phyloP scores from a whole-genome alignment of 2,113 vertebrate genomes.

The Promerops cafer region DNA sequence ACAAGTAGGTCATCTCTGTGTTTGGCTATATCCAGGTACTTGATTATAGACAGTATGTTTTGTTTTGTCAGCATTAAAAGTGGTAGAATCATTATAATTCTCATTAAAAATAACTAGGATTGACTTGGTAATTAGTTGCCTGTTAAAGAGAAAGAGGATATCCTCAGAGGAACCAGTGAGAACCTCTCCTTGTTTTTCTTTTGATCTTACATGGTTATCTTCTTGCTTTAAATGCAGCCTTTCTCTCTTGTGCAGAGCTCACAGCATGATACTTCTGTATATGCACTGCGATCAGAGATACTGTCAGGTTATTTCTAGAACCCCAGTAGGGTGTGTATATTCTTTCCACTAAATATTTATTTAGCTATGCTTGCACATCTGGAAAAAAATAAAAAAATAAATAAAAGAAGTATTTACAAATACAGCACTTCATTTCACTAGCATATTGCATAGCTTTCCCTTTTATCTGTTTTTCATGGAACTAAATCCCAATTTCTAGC shows the following conservation, averaged over 20 bases:
- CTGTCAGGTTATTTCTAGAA: conserved; percentile 9
- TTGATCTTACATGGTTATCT: conserved; percentile 14
- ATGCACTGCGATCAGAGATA: neutral
- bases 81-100: neutral
- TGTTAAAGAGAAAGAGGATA: neutral
- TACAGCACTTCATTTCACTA: neutral
- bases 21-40: neutral
- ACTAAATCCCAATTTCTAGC: neutral
- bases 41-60: neutral
- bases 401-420: neutral
- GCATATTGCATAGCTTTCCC: neutral
- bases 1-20: neutral
- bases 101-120: neutral
- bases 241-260: neutral
- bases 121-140: conserved; percentile 8
- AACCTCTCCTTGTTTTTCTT: neutral
- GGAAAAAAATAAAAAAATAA: accelerated
- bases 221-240: neutral
- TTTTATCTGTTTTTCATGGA: neutral
- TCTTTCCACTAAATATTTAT: conserved; percentile 28
- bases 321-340: neutral
- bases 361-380: conserved; percentile 8
- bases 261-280: neutral
- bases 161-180: conserved; percentile 4
- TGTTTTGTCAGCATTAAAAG: neutral